Evolutionary conservation across 2,113 vertebrate species (phyloP), one percentile per base, ranked within the genome.

Genomic region (Anguilla rostrata): DNA sequence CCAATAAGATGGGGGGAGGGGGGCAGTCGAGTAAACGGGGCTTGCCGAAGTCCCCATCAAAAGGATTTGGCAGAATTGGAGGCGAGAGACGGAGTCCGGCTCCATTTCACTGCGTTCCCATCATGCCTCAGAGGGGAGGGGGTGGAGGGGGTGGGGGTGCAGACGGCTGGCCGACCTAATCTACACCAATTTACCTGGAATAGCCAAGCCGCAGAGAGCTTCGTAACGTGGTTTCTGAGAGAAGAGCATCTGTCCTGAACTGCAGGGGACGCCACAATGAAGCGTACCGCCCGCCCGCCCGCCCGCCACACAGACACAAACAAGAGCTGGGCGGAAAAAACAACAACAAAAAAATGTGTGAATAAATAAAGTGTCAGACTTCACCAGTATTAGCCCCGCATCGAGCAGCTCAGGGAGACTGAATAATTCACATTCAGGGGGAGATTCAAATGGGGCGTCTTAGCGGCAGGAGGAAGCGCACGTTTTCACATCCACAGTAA

Each of bases 101-200:
- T 71, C 1, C 63, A 8, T 22, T 71, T 20, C 26, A 92, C 89
- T 90, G 91, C 90, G 91, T 90, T 84, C 90, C 91, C 82, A 92
- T 71, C 87, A 71, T 88, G 88, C 90, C 91, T 89, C 91, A 86
- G 91, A 83, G 60, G 91, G 92, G 91, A 91, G 88, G 34, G 34
- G 34, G 34, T n/a, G 90, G 90, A 57, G 90, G 90, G 88, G 46
- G 90, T 88, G 89, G 90, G 34, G 34, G 34, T 34, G 34, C 34
- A 1, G 34, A 34, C 34, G 34, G 90, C 90, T 92, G 89, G 91
- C 91, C 56, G 91, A 90, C 93, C 90, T 93, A 92, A 90, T 93
- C 92, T 94, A 93, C 92, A 90, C 93, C 92, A 91, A 94, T 93
- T 95, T 92, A 93, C 91, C 93, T 89, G 90, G 93, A 94, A 94